Evolutionary conservation across 2,888 invertebrate species (phyloP).

Genomic region (Chouioia cunea): DNA sequence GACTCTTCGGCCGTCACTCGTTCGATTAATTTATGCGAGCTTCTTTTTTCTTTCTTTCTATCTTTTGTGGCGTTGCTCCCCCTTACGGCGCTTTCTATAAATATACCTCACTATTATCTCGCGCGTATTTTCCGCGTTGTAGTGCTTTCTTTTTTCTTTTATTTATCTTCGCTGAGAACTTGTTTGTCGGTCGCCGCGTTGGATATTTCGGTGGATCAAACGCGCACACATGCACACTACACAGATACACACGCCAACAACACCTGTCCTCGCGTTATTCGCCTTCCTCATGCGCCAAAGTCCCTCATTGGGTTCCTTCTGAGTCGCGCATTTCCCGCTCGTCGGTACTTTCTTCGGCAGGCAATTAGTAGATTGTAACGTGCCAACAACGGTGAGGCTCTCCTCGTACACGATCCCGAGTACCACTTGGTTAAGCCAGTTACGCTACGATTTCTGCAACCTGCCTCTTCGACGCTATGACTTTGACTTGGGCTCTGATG

Average conservation of each 20-base stretch:
- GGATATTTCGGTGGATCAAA: too few relatives aligned
- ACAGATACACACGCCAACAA: background rate
- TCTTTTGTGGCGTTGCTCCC: too few relatives aligned
- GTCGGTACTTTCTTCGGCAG: constrained; percentile 19
- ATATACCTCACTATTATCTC: too few relatives aligned
- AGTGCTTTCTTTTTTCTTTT: too few relatives aligned
- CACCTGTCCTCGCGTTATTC: background rate
- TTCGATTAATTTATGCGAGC: constrained; percentile 30
- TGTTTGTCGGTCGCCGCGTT: too few relatives aligned
- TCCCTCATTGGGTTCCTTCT: background rate
- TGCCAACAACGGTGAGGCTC: background rate
- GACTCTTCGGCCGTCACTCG: constrained; percentile 16
- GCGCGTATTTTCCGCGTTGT: too few relatives aligned
- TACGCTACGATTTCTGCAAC: background rate
- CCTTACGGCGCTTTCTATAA: too few relatives aligned
- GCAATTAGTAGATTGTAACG: background rate
- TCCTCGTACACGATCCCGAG: background rate
- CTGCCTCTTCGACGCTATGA: too few relatives aligned
- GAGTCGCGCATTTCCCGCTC: background rate
- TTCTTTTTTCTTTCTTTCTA: background rate
- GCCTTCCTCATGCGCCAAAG: background rate
- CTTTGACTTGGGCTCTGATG: background rate
- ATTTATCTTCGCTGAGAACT: too few relatives aligned
- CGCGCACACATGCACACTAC: background rate
- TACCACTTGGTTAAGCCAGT: background rate